phyloP scores from a whole-genome alignment of 2,113 vertebrate species.

The Solenodon paradoxus region DNA sequence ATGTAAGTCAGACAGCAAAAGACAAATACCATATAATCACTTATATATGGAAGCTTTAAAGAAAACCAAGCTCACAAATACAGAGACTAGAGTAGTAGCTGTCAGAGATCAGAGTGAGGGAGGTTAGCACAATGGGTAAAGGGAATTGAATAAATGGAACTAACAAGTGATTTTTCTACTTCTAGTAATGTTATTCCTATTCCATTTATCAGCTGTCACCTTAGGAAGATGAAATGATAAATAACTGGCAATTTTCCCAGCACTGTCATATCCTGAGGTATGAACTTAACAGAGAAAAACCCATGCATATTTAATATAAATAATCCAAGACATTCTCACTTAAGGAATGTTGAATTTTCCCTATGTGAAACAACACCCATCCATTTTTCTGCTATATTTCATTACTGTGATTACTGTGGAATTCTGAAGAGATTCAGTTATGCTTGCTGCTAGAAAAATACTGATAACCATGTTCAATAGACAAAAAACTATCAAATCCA shows the following conservation, averaged over 20 bases:
- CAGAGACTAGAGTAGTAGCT: too few relatives aligned
- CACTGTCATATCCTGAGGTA: not conserved
- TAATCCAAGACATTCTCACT: not conserved
- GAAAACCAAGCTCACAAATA: too few relatives aligned
- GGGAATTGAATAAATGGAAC: not conserved
- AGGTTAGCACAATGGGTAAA: too few relatives aligned
- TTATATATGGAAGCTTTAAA: too few relatives aligned
- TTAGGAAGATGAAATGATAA: not conserved
- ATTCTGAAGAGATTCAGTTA: not conserved
- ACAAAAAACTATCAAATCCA: not conserved
- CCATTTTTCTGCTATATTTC: not conserved
- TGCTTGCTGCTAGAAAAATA: not conserved
- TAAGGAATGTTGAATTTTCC: not conserved
- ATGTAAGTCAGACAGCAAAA: too few relatives aligned
- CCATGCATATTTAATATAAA: not conserved
- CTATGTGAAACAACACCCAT: not conserved
- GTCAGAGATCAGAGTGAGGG: too few relatives aligned
- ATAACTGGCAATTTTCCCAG: not conserved
- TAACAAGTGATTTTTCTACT: not conserved
- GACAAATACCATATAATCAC: too few relatives aligned
- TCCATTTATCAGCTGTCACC: not conserved
- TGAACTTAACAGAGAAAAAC: not conserved
- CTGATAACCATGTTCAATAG: not conserved
- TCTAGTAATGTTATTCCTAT: not conserved
- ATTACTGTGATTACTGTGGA: not conserved